phyloP scores from a whole-genome alignment of 2,797 vertebrate genomes.

The Pseudomugil gertrudae region DNA sequence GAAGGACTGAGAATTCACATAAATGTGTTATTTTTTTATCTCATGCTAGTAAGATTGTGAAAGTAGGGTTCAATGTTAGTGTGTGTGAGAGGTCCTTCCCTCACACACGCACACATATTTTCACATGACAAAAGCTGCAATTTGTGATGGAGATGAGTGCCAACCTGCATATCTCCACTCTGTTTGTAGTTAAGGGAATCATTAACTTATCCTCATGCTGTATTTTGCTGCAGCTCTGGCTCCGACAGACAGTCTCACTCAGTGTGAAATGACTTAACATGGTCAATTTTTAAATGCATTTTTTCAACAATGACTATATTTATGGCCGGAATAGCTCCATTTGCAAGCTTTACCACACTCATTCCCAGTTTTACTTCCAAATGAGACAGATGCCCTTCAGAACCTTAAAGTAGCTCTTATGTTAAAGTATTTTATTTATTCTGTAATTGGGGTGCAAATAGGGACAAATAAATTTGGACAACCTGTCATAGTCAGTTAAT shows the following conservation, averaged over 20 bases:
- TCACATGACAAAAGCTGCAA: constrained; percentile 66
- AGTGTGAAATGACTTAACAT: constrained; percentile 13
- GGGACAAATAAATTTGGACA: too few species aligned
- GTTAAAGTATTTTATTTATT: not conserved
- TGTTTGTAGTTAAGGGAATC: constrained; percentile 32
- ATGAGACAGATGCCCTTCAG: not conserved
- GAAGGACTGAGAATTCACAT: constrained; percentile 20
- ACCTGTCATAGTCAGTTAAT: too few species aligned
- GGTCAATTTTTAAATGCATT: constrained; percentile 3
- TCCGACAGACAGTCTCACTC: constrained; percentile 16
- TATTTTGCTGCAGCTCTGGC: constrained; percentile 19
- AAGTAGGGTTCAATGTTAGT: too few species aligned
- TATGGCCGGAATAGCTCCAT: not conserved
- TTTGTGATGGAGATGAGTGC: constrained; percentile 60
- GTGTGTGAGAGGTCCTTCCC: constrained; percentile 51
- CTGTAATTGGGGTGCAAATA: not conserved
- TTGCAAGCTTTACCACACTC: constrained; percentile 10
- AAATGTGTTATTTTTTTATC: constrained; percentile 31
- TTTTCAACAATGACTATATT: constrained; percentile 5
- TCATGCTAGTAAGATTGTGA: constrained; percentile 37
- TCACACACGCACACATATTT: constrained; percentile 33
- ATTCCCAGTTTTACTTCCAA: not conserved
- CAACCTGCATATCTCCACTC: constrained; percentile 37
- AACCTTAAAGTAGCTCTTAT: not conserved
- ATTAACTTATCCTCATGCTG: constrained; percentile 48